Evolutionary conservation across 2,888 invertebrate genomes (phyloP).

Genomic region (Troides oblongomaculatus): DNA sequence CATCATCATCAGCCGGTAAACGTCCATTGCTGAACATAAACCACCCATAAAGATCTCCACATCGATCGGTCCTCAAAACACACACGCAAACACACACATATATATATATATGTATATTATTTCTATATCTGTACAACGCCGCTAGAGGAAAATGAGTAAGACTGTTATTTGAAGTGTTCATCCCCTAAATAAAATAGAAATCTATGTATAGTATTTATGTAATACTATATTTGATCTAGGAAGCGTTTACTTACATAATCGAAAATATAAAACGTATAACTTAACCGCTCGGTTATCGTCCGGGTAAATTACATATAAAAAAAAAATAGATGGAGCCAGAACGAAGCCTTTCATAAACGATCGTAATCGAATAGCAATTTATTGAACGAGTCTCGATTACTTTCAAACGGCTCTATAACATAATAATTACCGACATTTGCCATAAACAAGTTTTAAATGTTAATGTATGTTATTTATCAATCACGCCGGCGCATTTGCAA

Average conservation of each 20-base stretch:
- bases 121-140: neutral
- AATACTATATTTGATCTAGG: neutral
- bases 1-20: too few species aligned
- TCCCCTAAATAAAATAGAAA: too few species aligned
- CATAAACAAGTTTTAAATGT: slow-evolving; percentile 13
- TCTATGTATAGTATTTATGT: too few species aligned
- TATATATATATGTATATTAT: neutral
- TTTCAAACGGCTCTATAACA: slow-evolving; percentile 6
- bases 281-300: neutral
- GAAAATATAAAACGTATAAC: neutral
- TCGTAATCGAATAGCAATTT: neutral
- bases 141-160: too few species aligned
- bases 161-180: too few species aligned
- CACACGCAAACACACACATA: neutral
- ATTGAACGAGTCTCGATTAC: slow-evolving; percentile 11
- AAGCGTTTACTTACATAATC: neutral
- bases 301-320: neutral
- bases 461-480: slow-evolving; percentile 1
- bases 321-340: neutral
- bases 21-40: too few species aligned
- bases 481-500: neutral
- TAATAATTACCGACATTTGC: slow-evolving; percentile 12
- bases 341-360: neutral
- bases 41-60: too few species aligned
- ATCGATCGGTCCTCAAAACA: too few species aligned